Evolutionary conservation across 2,888 invertebrate genomes (phyloP).

Genomic region (Drosophila atripex): DNA sequence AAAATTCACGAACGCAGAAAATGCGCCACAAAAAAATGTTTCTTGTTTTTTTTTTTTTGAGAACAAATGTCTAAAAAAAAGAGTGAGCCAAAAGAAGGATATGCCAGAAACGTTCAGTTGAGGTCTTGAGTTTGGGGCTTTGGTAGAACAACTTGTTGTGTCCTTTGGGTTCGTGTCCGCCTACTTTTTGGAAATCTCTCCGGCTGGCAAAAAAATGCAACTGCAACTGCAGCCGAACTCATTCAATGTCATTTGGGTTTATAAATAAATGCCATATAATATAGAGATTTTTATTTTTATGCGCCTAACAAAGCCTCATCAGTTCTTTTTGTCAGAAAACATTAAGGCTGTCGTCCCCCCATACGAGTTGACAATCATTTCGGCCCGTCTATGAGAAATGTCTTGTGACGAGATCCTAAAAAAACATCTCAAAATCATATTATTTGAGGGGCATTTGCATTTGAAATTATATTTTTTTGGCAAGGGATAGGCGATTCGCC

Average conservation of each 20-base stretch:
- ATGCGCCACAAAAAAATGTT: constrained; percentile 74
- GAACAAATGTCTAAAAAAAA: constrained; percentile 44
- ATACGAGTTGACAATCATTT: constrained; percentile 62
- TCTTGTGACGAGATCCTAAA: constrained; percentile 38
- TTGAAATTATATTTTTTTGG: constrained; percentile 55
- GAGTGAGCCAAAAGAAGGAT: constrained; percentile 33
- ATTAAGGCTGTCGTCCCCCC: constrained; percentile 41
- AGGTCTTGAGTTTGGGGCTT: neutral
- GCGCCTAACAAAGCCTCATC: constrained; percentile 44
- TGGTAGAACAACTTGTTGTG: constrained; percentile 30
- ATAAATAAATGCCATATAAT: constrained; percentile 38
- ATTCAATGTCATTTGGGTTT: constrained; percentile 39
- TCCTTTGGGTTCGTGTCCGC: neutral
- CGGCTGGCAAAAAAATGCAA: constrained; percentile 7
- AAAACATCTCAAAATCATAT: constrained; percentile 30
- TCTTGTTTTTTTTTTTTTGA: constrained; percentile 55
- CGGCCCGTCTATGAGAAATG: constrained; percentile 15
- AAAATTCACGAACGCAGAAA: constrained; percentile 68
- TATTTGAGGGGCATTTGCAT: too few species aligned
- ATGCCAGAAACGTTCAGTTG: constrained; percentile 11
- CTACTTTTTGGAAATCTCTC: constrained; percentile 17
- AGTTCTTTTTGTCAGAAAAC: constrained; percentile 55
- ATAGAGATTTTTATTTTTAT: constrained; percentile 44
- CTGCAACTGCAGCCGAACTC: constrained; percentile 18
- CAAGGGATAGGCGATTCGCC: constrained; percentile 52